Base-by-base conservation (phyloP, 2,113 vertebrate species). In the Vireo altiloquus region DNA sequence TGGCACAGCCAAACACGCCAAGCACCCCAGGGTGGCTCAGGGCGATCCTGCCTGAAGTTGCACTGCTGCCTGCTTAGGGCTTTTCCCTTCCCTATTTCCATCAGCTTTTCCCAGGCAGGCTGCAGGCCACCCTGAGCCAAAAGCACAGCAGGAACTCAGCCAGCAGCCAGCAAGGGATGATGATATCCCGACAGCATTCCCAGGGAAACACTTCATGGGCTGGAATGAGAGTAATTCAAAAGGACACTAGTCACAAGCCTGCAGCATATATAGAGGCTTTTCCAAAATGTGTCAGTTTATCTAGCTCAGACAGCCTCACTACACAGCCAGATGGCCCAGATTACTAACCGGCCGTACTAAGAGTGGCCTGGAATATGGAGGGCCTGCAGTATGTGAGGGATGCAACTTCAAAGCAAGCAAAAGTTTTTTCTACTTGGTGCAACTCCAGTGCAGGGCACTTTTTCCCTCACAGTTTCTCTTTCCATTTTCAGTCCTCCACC, bases 161-260 rank as follows among this genome's bases (percentile, higher is more conserved):
- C 89, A 87, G 78, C 78, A 95, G 77, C 52, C 61, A 52, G 24
- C 1, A 2, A 78, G 64, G 47, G 69, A 71, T 25, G 76, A 39
- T 78, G 49, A 84, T 59, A 91, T 82, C 87, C 95, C 1, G 0
- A 89, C 76, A 66, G 72, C 80, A 87, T 89, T 94, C 89, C 89
- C 91, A 91, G 92, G 83, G 81, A 87, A 96, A 91, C 94, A 93
- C 69, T 94, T 75, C 61, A 83, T 33, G 42, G 84, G n/a, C 69
- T 89, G 92, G 92, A 94, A 92, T 81, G 72, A 84, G 60, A 93
- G 44, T 78, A 92, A 92, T 94, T 94, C 52, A 60, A 71, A 89
- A 84, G 60, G 89, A 87, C 44, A 31, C 33, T 19, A 61, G 77
- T 89, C 83, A 78, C 82, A 87, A 82, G 94, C 92, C 87, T 75